A percentile compares a stretch with the other conserved stretches of the same genome.
Evolutionary conservation across 2,113 vertebrate species (phyloP).

Genomic region (Prinia subflava): DNA sequence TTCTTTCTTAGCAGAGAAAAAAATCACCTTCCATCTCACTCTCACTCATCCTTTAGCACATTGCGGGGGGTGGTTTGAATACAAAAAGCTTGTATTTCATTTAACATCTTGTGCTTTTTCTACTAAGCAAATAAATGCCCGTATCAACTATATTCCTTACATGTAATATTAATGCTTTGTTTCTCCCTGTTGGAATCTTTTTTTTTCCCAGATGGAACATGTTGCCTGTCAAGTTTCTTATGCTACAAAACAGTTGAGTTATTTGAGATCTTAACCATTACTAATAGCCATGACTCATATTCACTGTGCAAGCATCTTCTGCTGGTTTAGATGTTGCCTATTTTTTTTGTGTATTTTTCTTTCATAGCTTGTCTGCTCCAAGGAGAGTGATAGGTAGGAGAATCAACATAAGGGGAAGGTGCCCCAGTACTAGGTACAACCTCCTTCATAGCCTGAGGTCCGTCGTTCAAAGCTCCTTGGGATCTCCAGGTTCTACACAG

Average conservation of each 20-base stretch:
- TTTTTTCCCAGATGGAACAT: neutral
- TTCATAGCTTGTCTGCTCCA: neutral
- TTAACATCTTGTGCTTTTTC: neutral
- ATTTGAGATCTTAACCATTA: conserved; percentile 8
- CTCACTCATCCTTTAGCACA: neutral
- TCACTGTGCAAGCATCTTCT: neutral
- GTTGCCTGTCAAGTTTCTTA: conserved; percentile 19
- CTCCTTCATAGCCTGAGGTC: neutral
- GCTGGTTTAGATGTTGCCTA: neutral
- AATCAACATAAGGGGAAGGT: neutral
- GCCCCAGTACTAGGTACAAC: neutral
- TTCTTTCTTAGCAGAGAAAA: neutral
- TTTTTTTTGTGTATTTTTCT: neutral
- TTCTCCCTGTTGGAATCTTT: neutral
- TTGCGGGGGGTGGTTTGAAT: neutral
- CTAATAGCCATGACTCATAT: neutral
- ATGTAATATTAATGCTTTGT: neutral
- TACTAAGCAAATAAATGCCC: neutral
- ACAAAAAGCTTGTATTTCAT: neutral
- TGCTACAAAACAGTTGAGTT: conserved; percentile 36
- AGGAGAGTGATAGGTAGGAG: neutral
- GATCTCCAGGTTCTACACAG: neutral
- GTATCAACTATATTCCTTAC: neutral
- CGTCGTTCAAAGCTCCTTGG: neutral
- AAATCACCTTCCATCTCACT: neutral